phyloP scores from a whole-genome alignment of 2,113 vertebrate species.

The Neolamprologus tretocephalus region DNA sequence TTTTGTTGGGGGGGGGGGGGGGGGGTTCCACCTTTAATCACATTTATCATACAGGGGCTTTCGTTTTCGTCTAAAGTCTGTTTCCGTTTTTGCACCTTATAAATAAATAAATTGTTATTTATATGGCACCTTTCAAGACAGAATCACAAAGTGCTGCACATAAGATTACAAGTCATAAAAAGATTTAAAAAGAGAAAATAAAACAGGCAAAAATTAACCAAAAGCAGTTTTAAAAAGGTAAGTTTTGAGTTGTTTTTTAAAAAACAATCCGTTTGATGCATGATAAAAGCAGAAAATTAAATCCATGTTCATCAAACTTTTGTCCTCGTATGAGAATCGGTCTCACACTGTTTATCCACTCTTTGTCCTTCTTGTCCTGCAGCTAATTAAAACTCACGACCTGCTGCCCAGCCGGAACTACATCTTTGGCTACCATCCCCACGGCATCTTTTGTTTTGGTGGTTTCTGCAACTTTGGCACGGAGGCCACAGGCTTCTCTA shows the following conservation, averaged over 20 bases:
- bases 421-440: constrained; percentile 94
- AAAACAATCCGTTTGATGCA: neutral
- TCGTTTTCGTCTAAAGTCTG: neutral
- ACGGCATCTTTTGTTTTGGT: constrained; percentile 91
- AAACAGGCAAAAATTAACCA: no score
- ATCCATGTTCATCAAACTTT: neutral
- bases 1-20: no score
- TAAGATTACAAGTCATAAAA: no score
- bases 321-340: neutral
- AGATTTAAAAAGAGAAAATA: no score
- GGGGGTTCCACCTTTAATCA: neutral
- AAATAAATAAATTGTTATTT: no score
- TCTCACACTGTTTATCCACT: neutral
- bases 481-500: constrained; percentile 88
- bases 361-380: constrained; percentile 17
- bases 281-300: neutral
- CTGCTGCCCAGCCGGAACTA: constrained; percentile 90
- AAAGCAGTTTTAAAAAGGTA: no score
- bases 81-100: neutral
- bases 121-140: no score
- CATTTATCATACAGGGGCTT: neutral
- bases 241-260: no score
- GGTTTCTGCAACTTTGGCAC: constrained; percentile 98
- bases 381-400: constrained; percentile 95
- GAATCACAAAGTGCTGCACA: no score